Percentiles rank a stretch among this genome's conserved stretches.
phyloP scores from a whole-genome alignment of 2,888 invertebrate genomes.

The Mesorhabditis sp. region DNA sequence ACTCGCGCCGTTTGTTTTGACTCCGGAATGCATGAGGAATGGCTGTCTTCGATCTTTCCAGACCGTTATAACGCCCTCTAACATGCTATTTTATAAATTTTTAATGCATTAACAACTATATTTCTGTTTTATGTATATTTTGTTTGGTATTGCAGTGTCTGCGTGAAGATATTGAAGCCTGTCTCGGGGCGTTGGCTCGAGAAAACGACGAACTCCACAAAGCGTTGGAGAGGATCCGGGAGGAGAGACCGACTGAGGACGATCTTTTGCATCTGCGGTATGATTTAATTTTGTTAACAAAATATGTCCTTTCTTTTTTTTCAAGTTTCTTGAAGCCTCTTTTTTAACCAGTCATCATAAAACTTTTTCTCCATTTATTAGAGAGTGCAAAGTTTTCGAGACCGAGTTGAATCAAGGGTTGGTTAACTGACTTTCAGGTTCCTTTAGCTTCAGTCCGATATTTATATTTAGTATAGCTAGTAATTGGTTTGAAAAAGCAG shows the following conservation, averaged over 20 bases:
- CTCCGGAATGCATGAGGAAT: too few relatives aligned
- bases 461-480: too few relatives aligned
- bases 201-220: conserved; percentile 40
- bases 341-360: neutral
- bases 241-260: neutral
- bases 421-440: neutral
- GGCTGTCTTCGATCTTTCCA: too few relatives aligned
- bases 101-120: neutral
- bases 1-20: too few relatives aligned
- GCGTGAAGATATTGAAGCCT: conserved; percentile 31
- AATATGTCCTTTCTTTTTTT: neutral
- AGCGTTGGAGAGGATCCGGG: conserved; percentile 22
- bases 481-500: too few relatives aligned
- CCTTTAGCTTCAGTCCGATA: too few relatives aligned
- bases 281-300: neutral
- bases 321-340: neutral
- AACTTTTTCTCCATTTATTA: neutral
- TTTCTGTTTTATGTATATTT: neutral
- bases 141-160: conserved; percentile 23
- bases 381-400: neutral
- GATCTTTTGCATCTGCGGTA: neutral
- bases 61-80: too few relatives aligned
- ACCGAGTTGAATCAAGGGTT: neutral
- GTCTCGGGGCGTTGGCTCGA: conserved; percentile 36
- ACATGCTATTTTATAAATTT: too few relatives aligned